Conservation (phyloP, 2,113 vertebrate genomes). For the Naja naja region DNA sequence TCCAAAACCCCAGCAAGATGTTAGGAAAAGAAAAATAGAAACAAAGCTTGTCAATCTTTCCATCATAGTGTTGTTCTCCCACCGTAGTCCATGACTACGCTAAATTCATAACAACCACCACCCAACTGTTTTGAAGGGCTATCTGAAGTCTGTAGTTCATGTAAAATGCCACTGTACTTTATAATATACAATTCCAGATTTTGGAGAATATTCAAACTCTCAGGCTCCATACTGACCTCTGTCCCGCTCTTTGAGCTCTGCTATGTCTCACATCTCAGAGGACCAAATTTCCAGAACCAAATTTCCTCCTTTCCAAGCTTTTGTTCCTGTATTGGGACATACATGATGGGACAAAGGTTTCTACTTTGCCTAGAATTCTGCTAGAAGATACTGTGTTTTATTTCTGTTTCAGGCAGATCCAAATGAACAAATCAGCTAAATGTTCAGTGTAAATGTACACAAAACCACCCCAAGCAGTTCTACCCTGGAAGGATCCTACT, state of each 20-base stretch:
- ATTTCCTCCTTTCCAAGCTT: not conserved
- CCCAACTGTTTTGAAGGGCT: not conserved
- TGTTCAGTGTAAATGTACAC: not conserved
- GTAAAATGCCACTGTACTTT: not conserved
- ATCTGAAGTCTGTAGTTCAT: not conserved
- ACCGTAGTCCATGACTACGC: not conserved
- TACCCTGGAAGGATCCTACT: not conserved
- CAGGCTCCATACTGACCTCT: not conserved
- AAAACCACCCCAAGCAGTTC: not conserved
- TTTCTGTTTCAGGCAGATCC: not conserved
- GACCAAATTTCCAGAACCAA: not conserved
- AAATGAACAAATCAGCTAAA: conserved; percentile 6
- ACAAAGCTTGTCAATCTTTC: not conserved
- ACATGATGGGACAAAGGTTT: not conserved
- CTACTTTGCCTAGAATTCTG: not conserved
- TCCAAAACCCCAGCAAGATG: not conserved
- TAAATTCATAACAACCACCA: not conserved
- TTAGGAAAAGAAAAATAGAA: not conserved
- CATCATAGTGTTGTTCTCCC: not conserved
- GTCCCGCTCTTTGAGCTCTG: not conserved
- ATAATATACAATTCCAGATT: not conserved
- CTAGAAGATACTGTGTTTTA: not conserved
- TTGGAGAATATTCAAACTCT: conserved; percentile 7
- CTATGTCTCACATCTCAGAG: not conserved
- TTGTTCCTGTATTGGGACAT: not conserved